Percentiles rank a stretch among this genome's conserved stretches.
Evolutionary conservation across 37 sponge, comb jelly and placozoan genomes (phyloP).

Genomic region (Aphrocallistes beatrix): DNA sequence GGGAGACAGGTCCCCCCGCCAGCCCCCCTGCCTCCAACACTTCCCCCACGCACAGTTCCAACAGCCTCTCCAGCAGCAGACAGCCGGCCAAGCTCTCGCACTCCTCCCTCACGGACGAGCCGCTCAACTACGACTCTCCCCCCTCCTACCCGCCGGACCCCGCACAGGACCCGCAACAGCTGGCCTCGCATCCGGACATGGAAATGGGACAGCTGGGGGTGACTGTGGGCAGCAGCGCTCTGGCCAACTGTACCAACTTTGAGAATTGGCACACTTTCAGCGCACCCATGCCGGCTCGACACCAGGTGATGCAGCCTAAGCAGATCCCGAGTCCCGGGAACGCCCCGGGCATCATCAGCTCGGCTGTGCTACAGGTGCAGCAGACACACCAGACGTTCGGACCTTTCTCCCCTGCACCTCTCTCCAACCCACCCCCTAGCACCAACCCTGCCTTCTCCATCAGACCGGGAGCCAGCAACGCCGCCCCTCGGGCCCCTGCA

Average conservation of each 20-base stretch:
- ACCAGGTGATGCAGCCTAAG: background rate
- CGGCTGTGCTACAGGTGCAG: background rate
- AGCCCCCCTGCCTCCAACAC: background rate
- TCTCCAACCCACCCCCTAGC: background rate
- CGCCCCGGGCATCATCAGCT: background rate
- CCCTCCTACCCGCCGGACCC: background rate
- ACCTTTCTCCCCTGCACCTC: background rate
- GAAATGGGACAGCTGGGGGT: background rate
- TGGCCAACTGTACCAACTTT: background rate
- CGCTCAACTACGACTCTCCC: background rate
- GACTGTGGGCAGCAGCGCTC: background rate
- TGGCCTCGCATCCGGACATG: background rate
- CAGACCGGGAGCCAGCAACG: background rate
- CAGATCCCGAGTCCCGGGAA: background rate
- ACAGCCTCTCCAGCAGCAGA: background rate
- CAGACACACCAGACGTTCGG: background rate
- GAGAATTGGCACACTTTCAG: background rate
- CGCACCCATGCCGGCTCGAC: background rate
- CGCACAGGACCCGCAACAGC: background rate
- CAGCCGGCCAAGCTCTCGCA: background rate
- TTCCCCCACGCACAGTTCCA: background rate
- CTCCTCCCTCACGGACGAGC: slow-evolving; percentile 1
- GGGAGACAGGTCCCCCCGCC: background rate
- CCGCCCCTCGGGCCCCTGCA: background rate
- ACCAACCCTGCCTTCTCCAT: background rate